Evolutionary conservation across 2,888 invertebrate species (phyloP).

Genomic region (Andrena minutula): DNA sequence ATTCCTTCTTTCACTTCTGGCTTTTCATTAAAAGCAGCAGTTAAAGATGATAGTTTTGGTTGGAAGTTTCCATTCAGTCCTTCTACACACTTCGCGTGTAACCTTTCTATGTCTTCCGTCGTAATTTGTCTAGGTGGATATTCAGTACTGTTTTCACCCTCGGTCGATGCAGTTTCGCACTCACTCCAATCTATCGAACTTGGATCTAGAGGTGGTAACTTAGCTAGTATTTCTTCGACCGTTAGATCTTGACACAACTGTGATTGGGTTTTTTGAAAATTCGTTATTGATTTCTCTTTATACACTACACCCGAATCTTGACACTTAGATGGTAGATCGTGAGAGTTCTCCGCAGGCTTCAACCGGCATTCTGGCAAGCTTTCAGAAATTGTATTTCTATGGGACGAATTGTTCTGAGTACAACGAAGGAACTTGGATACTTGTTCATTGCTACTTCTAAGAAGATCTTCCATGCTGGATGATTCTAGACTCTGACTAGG

Average conservation of each 20-base stretch:
- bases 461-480: slow-evolving; percentile 81
- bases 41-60: slow-evolving; percentile 74
- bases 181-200: slow-evolving; percentile 86
- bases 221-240: slow-evolving; percentile 88
- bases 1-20: slow-evolving; percentile 56
- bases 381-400: slow-evolving; percentile 57
- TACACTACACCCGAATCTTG: slow-evolving; percentile 65
- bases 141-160: slow-evolving; percentile 65
- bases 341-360: slow-evolving; percentile 63
- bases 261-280: slow-evolving; percentile 62
- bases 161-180: slow-evolving; percentile 69
- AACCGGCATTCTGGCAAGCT: slow-evolving; percentile 59
- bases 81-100: slow-evolving; percentile 79
- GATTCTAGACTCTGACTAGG: slow-evolving; percentile 81
- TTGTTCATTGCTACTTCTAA: slow-evolving; percentile 83
- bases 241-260: slow-evolving; percentile 82
- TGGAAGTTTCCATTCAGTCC: slow-evolving; percentile 83
- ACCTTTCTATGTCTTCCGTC: slow-evolving; percentile 79
- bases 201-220: slow-evolving; percentile 89
- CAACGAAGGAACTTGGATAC: slow-evolving; percentile 81
- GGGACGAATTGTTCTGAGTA: slow-evolving; percentile 72
- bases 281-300: slow-evolving; percentile 69
- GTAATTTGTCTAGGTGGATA: slow-evolving; percentile 70
- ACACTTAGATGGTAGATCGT: slow-evolving; percentile 65
- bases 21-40: slow-evolving; percentile 56